Evolutionary conservation across 2,888 invertebrate species (phyloP).

Genomic region (Phoenoteleia sp.): DNA sequence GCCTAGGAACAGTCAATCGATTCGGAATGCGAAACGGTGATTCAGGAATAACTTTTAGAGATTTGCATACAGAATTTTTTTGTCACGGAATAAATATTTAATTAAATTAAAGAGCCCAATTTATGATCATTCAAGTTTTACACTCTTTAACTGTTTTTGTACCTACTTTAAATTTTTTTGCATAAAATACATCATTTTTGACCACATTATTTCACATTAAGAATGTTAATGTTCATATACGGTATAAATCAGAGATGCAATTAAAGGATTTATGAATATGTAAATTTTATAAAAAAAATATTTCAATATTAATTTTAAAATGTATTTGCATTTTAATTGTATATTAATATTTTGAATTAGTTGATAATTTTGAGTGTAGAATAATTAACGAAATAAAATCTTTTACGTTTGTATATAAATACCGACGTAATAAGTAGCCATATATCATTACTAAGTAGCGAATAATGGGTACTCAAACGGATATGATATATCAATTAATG

Average conservation of each 20-base stretch:
- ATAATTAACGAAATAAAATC: too few species aligned
- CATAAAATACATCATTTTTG: background rate
- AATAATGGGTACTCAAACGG: slow-evolving; percentile 8
- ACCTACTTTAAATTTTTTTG: background rate
- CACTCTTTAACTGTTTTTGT: background rate
- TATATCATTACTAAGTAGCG: slow-evolving; percentile 7
- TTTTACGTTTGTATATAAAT: background rate
- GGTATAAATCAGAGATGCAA: too few species aligned
- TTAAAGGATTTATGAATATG: too few species aligned
- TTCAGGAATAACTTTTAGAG: background rate
- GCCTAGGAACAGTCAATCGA: slow-evolving; percentile 25
- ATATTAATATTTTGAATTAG: too few species aligned
- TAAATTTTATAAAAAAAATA: too few species aligned
- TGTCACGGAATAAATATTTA: slow-evolving; percentile 12
- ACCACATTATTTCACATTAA: background rate
- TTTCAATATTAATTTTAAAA: too few species aligned
- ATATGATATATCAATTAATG: slow-evolving; percentile 73
- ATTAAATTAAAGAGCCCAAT: slow-evolving; percentile 17
- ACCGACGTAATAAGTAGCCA: background rate
- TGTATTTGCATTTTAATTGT: too few species aligned
- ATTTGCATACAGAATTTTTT: slow-evolving; percentile 32
- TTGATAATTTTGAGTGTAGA: too few species aligned
- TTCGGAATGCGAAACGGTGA: slow-evolving; percentile 15
- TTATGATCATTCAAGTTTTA: background rate
- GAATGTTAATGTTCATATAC: background rate